Base-by-base conservation (phyloP, 2,888 invertebrate species). In the Sarcophaga variegata region DNA sequence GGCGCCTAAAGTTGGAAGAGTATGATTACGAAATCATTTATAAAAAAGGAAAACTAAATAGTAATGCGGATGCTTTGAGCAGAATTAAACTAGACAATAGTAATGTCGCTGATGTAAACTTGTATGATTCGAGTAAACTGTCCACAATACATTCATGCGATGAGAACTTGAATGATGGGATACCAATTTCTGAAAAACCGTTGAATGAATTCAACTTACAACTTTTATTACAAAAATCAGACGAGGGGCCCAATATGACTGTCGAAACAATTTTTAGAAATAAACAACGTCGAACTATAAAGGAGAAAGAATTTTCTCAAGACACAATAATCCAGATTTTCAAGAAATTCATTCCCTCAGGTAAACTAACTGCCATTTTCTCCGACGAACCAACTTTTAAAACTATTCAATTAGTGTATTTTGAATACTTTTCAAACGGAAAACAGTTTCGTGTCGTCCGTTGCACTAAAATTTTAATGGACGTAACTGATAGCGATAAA, bases 21-120 rank as follows among this genome's bases (percentile, higher is more conserved):
- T 91, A 86, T 69, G 89, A 90, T n/a, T 91, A 90, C 64, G 88
- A 89, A 64, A 88, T 91, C 3, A 75, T 85, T 0, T 90, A 91
- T 27, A 27, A 27, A 27, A 27, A 27, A 27, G 27, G 27, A 27
- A 27, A 27, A 59, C 49, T 27, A 22, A 27, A 17, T 45, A 54
- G 59, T 20, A 25, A 27, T 27, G 27, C 27, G 27, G 27, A 27
- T 27, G 27, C 27, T 4, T 27, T 27, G 22, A 62, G 20, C 22
- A 62, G 22, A 8, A 20, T 62, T 20, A 62, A 22, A 12, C 22
- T 62, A 12, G 62, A 62, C 22, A 22, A 62, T 62, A 62, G 27
- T 27, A 27, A 10, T 12, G 20, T 62, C 12, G 62, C 62, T 22
- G 22, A 64, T 5, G 27, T 27, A 64, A 64, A 64, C 22, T 27